Percentiles rank a stretch among this genome's conserved stretches.
Evolutionary conservation across 2,113 vertebrate genomes (phyloP).

Genomic region (Brienomyrus longianalis): DNA sequence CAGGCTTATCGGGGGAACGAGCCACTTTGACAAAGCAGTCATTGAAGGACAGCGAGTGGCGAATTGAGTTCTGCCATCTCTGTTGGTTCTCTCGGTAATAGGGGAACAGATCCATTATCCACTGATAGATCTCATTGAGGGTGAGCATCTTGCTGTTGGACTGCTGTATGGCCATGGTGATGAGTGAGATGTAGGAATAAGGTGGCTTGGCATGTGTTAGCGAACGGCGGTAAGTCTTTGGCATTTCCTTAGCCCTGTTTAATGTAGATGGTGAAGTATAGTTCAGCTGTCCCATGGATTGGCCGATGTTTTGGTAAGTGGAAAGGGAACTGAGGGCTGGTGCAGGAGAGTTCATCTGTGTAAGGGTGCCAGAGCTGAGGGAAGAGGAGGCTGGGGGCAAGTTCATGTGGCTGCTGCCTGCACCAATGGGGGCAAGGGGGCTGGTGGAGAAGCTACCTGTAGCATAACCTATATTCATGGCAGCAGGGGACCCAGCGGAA

Average conservation of each 20-base stretch:
- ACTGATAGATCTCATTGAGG: conserved; percentile 87
- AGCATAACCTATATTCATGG: conserved; percentile 69
- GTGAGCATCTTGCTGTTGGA: conserved; percentile 84
- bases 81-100: conserved; percentile 87
- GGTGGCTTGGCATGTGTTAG: conserved; percentile 83
- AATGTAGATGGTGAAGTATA: conserved; percentile 55
- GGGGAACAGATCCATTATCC: conserved; percentile 92
- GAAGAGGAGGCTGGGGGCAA: conserved; percentile 61
- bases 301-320: conserved; percentile 67
- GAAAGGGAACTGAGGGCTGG: conserved; percentile 60
- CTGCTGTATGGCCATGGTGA: conserved; percentile 90
- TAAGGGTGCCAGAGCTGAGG: conserved; percentile 58
- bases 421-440: conserved; percentile 57
- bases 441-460: conserved; percentile 55
- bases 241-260: conserved; percentile 66
- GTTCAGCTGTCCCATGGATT: conserved; percentile 66
- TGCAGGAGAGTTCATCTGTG: conserved; percentile 58
- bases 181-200: conserved; percentile 88
- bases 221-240: conserved; percentile 74
- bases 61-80: conserved; percentile 88
- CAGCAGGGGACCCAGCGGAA: conserved; percentile 57
- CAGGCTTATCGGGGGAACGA: conserved; percentile 78
- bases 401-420: conserved; percentile 60
- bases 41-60: conserved; percentile 87
- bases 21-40: conserved; percentile 88